A percentile compares a stretch with the other conserved stretches of the same genome.
phyloP scores from a whole-genome alignment of 2,888 invertebrate genomes.

The Ectobius pallidus region DNA sequence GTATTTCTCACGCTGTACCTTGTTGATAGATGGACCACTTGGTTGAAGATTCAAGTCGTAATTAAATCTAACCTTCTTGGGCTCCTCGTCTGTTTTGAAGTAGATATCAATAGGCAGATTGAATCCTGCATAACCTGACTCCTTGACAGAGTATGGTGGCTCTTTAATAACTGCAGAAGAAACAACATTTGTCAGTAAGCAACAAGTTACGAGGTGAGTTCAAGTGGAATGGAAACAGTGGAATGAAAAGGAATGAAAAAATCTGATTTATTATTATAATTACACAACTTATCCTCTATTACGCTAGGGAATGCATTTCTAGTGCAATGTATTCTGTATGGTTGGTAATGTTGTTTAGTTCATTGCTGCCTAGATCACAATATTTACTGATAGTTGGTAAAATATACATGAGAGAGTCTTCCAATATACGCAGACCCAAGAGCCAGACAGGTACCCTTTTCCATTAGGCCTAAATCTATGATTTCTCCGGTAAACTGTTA shows the following conservation, averaged over 20 bases:
- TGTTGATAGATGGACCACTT: constrained; percentile 72
- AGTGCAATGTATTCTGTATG: neutral
- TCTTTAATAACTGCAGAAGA: constrained; percentile 80
- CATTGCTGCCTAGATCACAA: no score
- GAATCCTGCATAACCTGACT: constrained; percentile 97
- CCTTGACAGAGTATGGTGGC: constrained; percentile 87
- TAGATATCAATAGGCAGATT: constrained; percentile 87
- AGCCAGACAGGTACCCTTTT: neutral
- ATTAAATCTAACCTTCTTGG: constrained; percentile 74
- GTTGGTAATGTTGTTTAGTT: neutral
- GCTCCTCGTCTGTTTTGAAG: constrained; percentile 87
- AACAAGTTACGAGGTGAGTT: neutral
- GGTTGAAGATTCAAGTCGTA: constrained; percentile 87
- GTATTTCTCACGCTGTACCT: constrained; percentile 79
- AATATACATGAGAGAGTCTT: no score
- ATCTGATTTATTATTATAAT: neutral
- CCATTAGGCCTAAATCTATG: no score
- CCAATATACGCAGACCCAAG: no score
- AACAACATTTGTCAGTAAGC: constrained; percentile 6
- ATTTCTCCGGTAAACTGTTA: no score
- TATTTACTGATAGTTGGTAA: no score
- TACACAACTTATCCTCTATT: no score
- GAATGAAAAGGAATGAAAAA: neutral
- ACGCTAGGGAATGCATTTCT: no score
- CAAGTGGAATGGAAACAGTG: neutral